These are phyloP conservation scores for Leptopilina myrica DNA, from an alignment of 2,888 invertebrate species.

Conservation along the genomic window DNA sequence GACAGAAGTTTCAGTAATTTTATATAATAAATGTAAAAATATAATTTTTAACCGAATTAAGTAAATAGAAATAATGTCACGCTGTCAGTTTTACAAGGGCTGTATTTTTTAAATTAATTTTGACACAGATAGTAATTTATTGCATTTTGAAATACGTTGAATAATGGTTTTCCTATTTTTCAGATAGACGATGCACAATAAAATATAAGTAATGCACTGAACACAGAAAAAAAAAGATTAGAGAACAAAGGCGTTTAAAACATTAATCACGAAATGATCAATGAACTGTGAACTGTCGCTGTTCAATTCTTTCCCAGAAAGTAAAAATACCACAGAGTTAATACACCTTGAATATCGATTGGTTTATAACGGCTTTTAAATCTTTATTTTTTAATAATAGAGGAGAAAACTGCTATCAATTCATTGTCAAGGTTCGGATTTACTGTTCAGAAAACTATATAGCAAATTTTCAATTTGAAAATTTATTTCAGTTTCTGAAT, in stretches of 20 bases:
- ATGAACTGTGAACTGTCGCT: constrained; percentile 51
- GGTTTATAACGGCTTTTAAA: constrained; percentile 65
- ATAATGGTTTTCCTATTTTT: too few relatives aligned
- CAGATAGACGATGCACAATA: neutral
- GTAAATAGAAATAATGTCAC: too few relatives aligned
- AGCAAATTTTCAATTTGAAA: constrained; percentile 47
- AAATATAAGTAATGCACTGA: neutral
- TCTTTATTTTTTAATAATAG: neutral
- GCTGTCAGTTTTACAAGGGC: too few relatives aligned
- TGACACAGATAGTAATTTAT: too few relatives aligned
- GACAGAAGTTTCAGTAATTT: too few relatives aligned
- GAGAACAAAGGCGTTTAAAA: neutral
- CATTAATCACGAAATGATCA: constrained; percentile 32
- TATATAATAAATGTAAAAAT: too few relatives aligned
- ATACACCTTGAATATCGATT: constrained; percentile 63
- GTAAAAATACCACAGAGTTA: constrained; percentile 65
- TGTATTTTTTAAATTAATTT: too few relatives aligned
- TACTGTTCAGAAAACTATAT: constrained; percentile 50
- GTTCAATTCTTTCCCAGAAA: constrained; percentile 55
- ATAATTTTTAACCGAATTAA: too few relatives aligned
- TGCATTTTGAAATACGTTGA: too few relatives aligned
- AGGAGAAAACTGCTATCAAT: neutral
- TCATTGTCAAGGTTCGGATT: constrained; percentile 43
- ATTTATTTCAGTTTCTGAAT: constrained; percentile 54
- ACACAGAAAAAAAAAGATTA: neutral